phyloP scores from a whole-genome alignment of 1,140 invertebrate species.

The Euura lappo region DNA sequence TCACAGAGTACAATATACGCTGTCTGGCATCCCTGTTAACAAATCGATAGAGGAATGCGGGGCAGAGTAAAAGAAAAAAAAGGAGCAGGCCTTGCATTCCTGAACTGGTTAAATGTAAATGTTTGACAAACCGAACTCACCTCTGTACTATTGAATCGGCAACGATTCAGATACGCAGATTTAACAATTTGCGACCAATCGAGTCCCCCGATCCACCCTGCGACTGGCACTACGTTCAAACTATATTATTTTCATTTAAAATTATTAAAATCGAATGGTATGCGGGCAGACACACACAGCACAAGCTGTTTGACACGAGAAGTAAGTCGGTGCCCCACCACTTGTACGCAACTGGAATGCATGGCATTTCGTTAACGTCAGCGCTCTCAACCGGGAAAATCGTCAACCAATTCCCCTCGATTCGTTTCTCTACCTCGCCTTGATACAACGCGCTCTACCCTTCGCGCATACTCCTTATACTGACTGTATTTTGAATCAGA shows the following conservation, averaged over 20 bases:
- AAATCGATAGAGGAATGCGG: conserved; percentile 60
- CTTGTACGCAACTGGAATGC: conserved; percentile 51
- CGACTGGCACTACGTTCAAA: too few species aligned
- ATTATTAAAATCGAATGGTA: conserved; percentile 51
- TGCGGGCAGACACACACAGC: conserved; percentile 47
- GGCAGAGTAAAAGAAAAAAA: conserved; percentile 47
- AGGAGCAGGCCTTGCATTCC: conserved; percentile 35
- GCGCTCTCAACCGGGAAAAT: conserved; percentile 49
- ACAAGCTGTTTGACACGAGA: conserved; percentile 54
- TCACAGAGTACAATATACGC: background rate
- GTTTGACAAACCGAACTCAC: conserved; percentile 28
- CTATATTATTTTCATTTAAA: conserved; percentile 48
- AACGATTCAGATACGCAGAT: too few species aligned
- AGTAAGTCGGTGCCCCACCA: conserved; percentile 33
- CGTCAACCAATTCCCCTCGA: conserved; percentile 22
- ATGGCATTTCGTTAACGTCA: conserved; percentile 38
- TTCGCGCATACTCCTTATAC: too few species aligned
- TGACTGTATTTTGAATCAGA: too few species aligned
- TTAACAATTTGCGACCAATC: too few species aligned
- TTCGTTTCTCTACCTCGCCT: background rate
- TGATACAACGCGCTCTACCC: too few species aligned
- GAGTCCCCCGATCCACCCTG: too few species aligned
- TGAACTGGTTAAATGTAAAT: conserved; percentile 14
- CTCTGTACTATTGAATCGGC: background rate
- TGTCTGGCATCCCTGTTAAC: conserved; percentile 14